These are phyloP conservation scores for Empidonax alnorum DNA, from an alignment of 2,113 vertebrate genomes.

Conservation along the genomic window DNA sequence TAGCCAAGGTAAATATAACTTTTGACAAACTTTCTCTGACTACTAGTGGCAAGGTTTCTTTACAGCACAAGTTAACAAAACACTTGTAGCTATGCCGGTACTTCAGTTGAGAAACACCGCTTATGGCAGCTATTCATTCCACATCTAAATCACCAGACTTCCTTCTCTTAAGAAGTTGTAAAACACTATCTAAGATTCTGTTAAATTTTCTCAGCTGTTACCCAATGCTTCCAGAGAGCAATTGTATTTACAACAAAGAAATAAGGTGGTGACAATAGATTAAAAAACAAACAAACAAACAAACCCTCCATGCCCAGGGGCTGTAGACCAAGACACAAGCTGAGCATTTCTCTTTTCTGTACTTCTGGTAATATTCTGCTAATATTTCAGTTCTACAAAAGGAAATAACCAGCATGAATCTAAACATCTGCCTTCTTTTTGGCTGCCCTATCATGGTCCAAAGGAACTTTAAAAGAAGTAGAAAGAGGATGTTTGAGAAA, in stretches of 20 bases:
- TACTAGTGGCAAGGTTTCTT: background rate
- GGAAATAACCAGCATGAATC: background rate
- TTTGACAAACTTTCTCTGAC: background rate
- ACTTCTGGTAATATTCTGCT: background rate
- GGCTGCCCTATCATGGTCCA: background rate
- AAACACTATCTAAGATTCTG: background rate
- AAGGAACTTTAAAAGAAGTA: background rate
- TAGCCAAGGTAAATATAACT: background rate
- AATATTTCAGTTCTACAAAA: background rate
- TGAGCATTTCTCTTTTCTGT: background rate
- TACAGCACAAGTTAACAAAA: constrained; percentile 23
- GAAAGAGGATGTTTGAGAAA: background rate
- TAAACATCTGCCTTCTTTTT: background rate
- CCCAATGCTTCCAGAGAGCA: background rate
- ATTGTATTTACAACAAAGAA: background rate
- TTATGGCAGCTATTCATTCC: background rate
- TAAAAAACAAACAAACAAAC: background rate
- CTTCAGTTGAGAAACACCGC: constrained; percentile 24
- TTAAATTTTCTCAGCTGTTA: background rate
- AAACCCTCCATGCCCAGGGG: background rate
- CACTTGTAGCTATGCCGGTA: background rate
- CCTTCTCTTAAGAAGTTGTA: background rate
- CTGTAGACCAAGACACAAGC: background rate
- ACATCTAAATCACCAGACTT: background rate
- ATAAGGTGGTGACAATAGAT: background rate